Evolutionary conservation across 1,140 invertebrate genomes (phyloP).

Genomic region (Anadara kagoshimensis): DNA sequence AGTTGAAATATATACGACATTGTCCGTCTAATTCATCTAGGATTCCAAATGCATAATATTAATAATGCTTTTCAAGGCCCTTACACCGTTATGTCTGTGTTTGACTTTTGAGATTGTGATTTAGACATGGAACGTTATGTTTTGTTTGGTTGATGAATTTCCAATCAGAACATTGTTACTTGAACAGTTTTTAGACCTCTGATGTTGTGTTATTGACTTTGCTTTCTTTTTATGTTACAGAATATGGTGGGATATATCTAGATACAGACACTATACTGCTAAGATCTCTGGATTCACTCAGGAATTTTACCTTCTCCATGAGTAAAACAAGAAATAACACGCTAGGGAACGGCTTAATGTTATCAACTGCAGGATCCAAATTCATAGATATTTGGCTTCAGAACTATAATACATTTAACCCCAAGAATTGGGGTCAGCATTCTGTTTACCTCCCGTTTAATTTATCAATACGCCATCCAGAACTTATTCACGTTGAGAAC

Average conservation of each 20-base stretch:
- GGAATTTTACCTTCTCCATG: constrained; percentile 30
- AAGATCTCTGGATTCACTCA: constrained; percentile 15
- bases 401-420: constrained; percentile 18
- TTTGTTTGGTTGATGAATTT: too few relatives aligned
- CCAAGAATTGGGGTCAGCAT: constrained; percentile 16
- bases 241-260: constrained; percentile 34
- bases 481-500: constrained; percentile 34
- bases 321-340: constrained; percentile 21
- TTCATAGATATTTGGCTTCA: constrained; percentile 35
- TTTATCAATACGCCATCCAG: constrained; percentile 25
- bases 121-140: too few relatives aligned
- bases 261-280: constrained; percentile 35
- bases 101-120: too few relatives aligned
- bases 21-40: too few relatives aligned
- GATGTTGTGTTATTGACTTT: too few relatives aligned
- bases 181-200: too few relatives aligned
- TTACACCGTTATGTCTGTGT: too few relatives aligned
- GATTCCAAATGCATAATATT: too few relatives aligned
- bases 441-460: constrained; percentile 21
- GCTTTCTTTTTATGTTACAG: constrained; percentile 38
- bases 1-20: too few relatives aligned
- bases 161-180: too few relatives aligned
- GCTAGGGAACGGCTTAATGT: constrained; percentile 24
- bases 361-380: constrained; percentile 21
- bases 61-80: too few relatives aligned